Percentiles rank a stretch among this genome's conserved stretches.
Evolutionary conservation across 2,797 vertebrate genomes (phyloP).

Genomic region (Pseudomugil gertrudae): DNA sequence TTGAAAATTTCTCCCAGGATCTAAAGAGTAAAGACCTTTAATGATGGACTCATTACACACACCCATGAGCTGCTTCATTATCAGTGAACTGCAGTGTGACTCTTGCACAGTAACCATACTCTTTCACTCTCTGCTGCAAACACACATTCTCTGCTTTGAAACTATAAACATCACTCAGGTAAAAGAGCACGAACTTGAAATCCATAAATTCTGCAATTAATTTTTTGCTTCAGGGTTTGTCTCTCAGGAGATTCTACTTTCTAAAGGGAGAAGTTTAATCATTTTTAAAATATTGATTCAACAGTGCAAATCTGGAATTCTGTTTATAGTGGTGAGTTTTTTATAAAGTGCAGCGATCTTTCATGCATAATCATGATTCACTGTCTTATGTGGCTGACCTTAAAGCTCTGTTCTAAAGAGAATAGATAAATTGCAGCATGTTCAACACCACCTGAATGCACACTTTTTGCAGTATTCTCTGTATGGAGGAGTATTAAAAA

Average conservation of each 20-base stretch:
- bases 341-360: constrained; percentile 34
- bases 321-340: not conserved
- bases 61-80: constrained; percentile 21
- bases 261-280: constrained; percentile 9
- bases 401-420: constrained; percentile 52
- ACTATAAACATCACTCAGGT: constrained; percentile 24
- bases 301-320: constrained; percentile 30
- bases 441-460: constrained; percentile 58
- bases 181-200: constrained; percentile 18
- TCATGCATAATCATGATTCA: constrained; percentile 55
- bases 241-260: constrained; percentile 21
- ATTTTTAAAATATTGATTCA: constrained; percentile 46
- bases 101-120: constrained; percentile 16
- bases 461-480: constrained; percentile 41
- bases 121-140: constrained; percentile 9
- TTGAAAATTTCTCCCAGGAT: constrained; percentile 19
- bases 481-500: constrained; percentile 11
- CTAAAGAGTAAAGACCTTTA: constrained; percentile 27
- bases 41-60: constrained; percentile 34
- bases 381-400: constrained; percentile 64
- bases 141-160: constrained; percentile 12
- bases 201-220: constrained; percentile 32
- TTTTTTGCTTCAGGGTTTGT: constrained; percentile 28
- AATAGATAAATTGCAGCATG: constrained; percentile 60
- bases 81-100: constrained; percentile 25